These are phyloP conservation scores for Myiotriccus ornatus DNA, from an alignment of 2,797 vertebrate species.

Conservation along the genomic window DNA sequence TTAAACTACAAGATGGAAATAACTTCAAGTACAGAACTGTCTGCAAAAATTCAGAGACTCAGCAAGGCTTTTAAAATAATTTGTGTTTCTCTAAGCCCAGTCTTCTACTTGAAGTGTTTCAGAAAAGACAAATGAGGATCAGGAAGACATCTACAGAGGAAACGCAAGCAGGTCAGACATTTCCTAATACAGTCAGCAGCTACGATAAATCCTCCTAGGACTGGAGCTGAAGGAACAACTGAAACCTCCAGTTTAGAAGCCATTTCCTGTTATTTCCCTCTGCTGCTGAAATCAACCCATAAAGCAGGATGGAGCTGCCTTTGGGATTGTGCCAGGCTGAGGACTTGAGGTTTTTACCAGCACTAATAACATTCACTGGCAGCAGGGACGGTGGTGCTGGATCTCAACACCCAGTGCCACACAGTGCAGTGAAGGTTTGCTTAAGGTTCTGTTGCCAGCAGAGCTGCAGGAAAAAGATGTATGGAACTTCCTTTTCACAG, in stretches of 20 bases:
- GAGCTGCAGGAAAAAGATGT: neutral
- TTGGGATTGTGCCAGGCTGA: neutral
- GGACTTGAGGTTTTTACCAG: neutral
- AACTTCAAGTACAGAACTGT: slow-evolving; percentile 18
- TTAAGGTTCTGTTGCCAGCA: neutral
- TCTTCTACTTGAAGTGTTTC: neutral
- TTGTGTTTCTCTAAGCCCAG: slow-evolving; percentile 18
- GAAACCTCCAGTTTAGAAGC: neutral
- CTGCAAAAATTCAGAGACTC: slow-evolving; percentile 29
- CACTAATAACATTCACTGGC: neutral
- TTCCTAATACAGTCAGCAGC: neutral
- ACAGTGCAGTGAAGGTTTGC: neutral
- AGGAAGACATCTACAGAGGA: neutral
- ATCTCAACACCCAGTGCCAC: neutral
- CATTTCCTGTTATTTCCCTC: neutral
- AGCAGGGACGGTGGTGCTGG: neutral
- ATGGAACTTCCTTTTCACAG: neutral
- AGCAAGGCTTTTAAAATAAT: slow-evolving; percentile 38
- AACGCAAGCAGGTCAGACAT: neutral
- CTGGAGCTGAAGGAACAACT: neutral
- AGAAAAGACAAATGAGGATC: neutral
- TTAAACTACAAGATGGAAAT: slow-evolving; percentile 49
- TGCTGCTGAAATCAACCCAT: neutral
- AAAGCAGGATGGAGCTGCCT: neutral
- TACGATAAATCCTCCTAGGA: neutral